Base-by-base conservation (phyloP, 1,140 invertebrate genomes). In the Panonychus citri region DNA sequence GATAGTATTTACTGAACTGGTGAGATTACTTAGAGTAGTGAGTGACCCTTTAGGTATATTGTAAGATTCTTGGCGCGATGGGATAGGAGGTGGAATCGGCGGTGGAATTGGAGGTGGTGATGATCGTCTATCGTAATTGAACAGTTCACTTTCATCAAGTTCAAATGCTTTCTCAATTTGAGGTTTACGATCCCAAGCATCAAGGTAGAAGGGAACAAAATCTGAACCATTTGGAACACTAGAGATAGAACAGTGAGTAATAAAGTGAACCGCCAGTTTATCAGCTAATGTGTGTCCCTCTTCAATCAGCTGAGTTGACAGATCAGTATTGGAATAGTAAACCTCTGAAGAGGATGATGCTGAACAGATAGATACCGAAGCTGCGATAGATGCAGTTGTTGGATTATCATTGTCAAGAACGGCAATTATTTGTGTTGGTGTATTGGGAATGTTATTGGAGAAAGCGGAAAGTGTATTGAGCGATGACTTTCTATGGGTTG, bases 221-320 rank as follows among this genome's bases (percentile, higher is more conserved):
- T 53, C 74, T 71, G 73, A 69, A 84, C 83, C 82, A 75, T 87
- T 85, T 62, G 81, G 81, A 68, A 83, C 81, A 60, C 78, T 81
- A 55, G 80, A 81, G 7, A 80, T 77, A 2, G 27, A 26, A 12
- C 80, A 78, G 10, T 81, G 82, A 0, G 86, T 89, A 74, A 87
- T 86, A 71, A 93, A 94, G 70, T 87, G 83, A 5, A 85, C 87
- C 61, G 81, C 80, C n/a, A 90, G 75, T 60, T 81, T 75, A 70
- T 93, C 86, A n/a, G 89, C 89, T 25, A 87, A 78, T 3, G 82
- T 79, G 70, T 89, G 89, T 48, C 88, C 89, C 64, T 93, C 88
- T 2, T 84, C 88, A 40, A 94, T 87, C 50, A 95, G 76, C 64
- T 81, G 77, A 69, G 91, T 86, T 59, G 82, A 83, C 37, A 89